Conservation (phyloP, 2,113 vertebrate species). For the Saiga tatarica region DNA sequence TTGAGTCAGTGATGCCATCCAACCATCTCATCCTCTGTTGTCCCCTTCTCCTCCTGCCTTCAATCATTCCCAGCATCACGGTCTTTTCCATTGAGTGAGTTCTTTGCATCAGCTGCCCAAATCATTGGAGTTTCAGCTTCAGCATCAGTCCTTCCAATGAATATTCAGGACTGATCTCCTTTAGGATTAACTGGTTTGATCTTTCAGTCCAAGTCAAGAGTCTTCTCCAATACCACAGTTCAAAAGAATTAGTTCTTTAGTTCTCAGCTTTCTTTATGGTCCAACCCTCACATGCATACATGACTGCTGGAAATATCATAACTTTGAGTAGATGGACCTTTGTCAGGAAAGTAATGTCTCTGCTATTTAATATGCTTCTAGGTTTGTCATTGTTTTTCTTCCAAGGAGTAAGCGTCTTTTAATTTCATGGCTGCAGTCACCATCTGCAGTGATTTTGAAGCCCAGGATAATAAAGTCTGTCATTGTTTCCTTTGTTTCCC, state of each 20-base stretch:
- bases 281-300: background rate
- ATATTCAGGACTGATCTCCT: background rate
- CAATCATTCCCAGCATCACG: background rate
- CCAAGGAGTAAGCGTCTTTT: background rate
- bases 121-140: background rate
- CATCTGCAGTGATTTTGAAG: background rate
- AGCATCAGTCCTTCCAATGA: background rate
- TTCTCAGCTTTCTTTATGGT: background rate
- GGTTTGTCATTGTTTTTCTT: background rate
- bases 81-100: background rate
- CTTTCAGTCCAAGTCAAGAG: background rate
- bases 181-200: background rate
- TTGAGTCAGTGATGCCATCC: accelerated
- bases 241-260: background rate
- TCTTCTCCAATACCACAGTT: background rate
- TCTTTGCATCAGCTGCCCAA: background rate
- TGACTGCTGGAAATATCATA: background rate
- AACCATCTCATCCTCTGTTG: background rate
- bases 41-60: background rate
- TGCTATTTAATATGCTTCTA: background rate
- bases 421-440: background rate
- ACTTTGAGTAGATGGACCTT: background rate
- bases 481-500: background rate
- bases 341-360: background rate
- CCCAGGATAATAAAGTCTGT: background rate